These are phyloP conservation scores for Phoebastria nigripes DNA, from an alignment of 2,797 vertebrate genomes.

Conservation along the genomic window DNA sequence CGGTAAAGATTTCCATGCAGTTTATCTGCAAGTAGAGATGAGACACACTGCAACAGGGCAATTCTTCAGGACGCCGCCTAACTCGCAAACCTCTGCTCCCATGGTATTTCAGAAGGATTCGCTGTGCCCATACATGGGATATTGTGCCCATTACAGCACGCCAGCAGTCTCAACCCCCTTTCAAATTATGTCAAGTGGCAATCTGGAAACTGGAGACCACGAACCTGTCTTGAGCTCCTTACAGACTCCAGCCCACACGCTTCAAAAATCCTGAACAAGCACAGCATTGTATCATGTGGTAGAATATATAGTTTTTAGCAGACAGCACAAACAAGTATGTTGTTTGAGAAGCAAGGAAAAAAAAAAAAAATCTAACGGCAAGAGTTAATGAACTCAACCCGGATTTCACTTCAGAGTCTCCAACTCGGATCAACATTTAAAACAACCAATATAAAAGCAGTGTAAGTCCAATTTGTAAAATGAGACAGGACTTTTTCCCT, in stretches of 20 bases:
- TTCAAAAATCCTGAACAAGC: background rate
- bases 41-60: background rate
- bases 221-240: background rate
- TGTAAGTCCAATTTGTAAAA: background rate
- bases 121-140: background rate
- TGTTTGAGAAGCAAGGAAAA: background rate
- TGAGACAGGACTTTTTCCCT: background rate
- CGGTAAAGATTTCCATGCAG: background rate
- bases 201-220: background rate
- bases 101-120: fast-evolving
- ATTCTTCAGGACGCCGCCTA: background rate
- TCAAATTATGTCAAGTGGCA: background rate
- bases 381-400: background rate
- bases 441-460: background rate
- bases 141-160: background rate
- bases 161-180: background rate
- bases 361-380: background rate
- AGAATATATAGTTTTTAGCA: background rate
- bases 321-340: background rate
- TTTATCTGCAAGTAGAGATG: background rate
- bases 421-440: background rate
- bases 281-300: fast-evolving
- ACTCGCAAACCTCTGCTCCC: background rate
- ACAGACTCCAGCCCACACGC: background rate
- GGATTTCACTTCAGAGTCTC: background rate